Evolutionary conservation across 2,888 invertebrate genomes (phyloP), one percentile per base, ranked within the genome.

Genomic region (Auanema sp.): DNA sequence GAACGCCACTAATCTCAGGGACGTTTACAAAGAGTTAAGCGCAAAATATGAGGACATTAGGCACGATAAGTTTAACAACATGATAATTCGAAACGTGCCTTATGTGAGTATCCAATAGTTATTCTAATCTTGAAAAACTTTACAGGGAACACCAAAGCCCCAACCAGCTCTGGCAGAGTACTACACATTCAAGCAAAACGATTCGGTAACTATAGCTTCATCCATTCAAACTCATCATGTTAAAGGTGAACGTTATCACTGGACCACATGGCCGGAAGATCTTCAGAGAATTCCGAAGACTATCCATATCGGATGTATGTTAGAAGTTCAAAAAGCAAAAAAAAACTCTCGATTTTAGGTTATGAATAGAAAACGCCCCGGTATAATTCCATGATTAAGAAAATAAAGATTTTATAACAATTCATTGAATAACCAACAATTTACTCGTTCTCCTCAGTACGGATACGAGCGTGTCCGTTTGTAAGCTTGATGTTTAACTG

Each of bases 361-460:
- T 33, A 5, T 33, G 8, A 33, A 33, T 8, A 33, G 33, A 33
- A 3, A 3, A 33, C 33, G 33, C 8, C 8, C 33, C 8, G 33
- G 33, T 3, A 33, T 33, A 33, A 33, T 33, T 33, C 33, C 33
- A 33, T 33, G 10, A 47, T 47, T 47, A 16, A 21, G 47, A 47
- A 18, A 47, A 47, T 21, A 47, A 58, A 40, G 40, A 49, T 23
- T 24, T 33, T 67, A 33, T 33, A 69, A 76, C 69, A 70, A 66
- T 71, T 73, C 71, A 73, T 66, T 65, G 64, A 72, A 77, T 68
- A 78, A 78, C 70, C 71, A 74, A 69, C 66, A 69, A 42, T 79
- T 90, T 94, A 97, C 89, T 97, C 96, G 86, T 93, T 93, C 88
- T 99, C 98, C 88, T 98, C 97, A 83, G 93, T 93, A 83, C 97